Base-by-base conservation (phyloP, 2,888 invertebrate genomes). In the Sicus ferrugineus region DNA sequence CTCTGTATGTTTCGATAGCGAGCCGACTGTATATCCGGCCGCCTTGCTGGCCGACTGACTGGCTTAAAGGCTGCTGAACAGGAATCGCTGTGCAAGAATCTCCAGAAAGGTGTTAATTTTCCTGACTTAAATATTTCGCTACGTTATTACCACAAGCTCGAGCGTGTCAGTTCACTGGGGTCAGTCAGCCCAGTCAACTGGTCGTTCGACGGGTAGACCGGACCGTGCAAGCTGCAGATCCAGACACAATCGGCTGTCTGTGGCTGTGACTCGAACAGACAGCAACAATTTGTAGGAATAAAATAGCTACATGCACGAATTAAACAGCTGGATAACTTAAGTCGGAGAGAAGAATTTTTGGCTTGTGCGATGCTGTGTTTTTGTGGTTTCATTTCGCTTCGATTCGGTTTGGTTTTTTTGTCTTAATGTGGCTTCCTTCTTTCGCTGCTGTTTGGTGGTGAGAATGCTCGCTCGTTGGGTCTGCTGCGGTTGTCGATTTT, bases 91-190 rank as follows among this genome's bases (percentile, higher is more conserved):
- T 16, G 58, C 48, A 58, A 78, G 79, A 82, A 82, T 82, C 82
- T 76, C 58, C 67, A 71, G 75, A 78, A 81, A 84, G 84, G 84
- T 84, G 84, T 84, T 84, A 84, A 84, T 84, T 84, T 84, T 80
- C 81, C 79, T 81, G 81, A 78, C 79, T 79, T 82, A 83, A 83
- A 83, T 82, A 82, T 82, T 82, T 82, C 76, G 78, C 80, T 82
- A 82, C 81, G 79, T 81, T 84, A 83, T 83, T 81, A 83, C 83
- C 81, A 77, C 80, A 81, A 81, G 80, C 78, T 70, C 79, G 81
- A 84, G 81, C 84, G 83, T 84, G 84, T 81, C 82, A 83, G 84
- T 82, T 84, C 84, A 81, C 73, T 73, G 76, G 79, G 83, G 83
- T 84, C 83, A 84, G 75, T 65, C 69, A 65, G 69, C 66, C 69